Evolutionary conservation across 1,140 invertebrate genomes (phyloP), one percentile per base, ranked within the genome.

Genomic region (Heliconius nattereri): DNA sequence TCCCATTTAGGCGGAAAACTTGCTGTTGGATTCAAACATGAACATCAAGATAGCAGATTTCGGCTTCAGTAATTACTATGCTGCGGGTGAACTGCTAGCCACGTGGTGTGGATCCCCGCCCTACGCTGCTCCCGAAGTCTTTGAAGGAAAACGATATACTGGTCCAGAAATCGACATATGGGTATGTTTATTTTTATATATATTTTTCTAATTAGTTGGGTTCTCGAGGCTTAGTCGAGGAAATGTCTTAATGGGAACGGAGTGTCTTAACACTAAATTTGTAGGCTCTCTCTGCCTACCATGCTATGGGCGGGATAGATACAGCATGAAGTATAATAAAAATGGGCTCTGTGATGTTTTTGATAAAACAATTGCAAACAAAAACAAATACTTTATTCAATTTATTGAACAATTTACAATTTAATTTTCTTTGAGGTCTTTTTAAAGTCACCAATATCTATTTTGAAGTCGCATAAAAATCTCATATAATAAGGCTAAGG

Each of bases 81-180:
- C 97, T 87, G 95, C 96, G 60, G 98, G 97, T 71, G 96, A 97
- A 82, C 95, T 98, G 40, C 95, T 99, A 57, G 97, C 97, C 75
- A 99, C 99, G 57, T 99, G 98, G 98, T 99, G 98, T 95, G 98
- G 98, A 2, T 98, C 98, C 66, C 99, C 98, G n/a, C 98, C 98
- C 29, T 99, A 99, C 94, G 99, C 99, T 75, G 98, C 99, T 23
- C 99, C 99, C 26, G 99, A 99, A 96, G 96, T 99, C 71, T 99
- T 99, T 95, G 98, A 99, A 94, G 99, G 98, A 73, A 98, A 98
- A 89, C 97, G 98, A 90, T 99, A 99, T 89, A 98, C 98, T 86
- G 98, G 98, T 16, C 98, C 98, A 45, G 98, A 98, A 95, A 98
- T 99, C 80, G 99, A 99, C 95, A 98, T 99, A 91, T 99, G 99